Conservation (phyloP, 2,113 vertebrate species). For the Corapipo altera region DNA sequence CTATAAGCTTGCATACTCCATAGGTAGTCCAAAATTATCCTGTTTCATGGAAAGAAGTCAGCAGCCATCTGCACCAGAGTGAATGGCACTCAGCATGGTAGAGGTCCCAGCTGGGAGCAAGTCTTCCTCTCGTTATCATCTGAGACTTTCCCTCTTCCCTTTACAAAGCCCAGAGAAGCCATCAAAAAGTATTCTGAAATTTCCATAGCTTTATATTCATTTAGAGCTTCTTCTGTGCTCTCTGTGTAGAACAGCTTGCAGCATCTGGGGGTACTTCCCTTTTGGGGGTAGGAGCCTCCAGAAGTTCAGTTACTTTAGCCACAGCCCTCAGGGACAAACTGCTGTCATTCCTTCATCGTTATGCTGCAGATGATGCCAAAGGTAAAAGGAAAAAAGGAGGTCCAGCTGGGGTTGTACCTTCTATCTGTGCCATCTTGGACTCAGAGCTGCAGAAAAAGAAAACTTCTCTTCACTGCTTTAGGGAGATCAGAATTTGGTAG, state of each 20-base stretch:
- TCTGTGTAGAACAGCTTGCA: neutral
- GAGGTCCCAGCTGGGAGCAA: neutral
- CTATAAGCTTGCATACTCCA: neutral
- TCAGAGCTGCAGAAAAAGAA: neutral
- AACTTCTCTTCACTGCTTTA: neutral
- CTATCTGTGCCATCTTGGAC: neutral
- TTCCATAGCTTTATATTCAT: neutral
- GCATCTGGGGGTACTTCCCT: neutral
- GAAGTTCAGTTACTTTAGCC: neutral
- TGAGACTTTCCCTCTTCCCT: neutral
- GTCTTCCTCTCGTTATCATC: neutral
- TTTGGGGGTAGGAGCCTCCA: neutral
- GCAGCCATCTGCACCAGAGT: neutral
- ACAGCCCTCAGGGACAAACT: neutral
- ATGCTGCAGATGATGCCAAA: neutral
- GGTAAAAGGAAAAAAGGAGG: neutral
- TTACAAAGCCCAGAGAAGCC: neutral
- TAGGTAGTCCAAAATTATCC: slow-evolving; percentile 1
- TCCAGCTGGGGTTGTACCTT: accelerated
- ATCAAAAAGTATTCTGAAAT: neutral
- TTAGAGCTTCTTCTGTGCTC: neutral
- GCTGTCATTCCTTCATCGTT: neutral
- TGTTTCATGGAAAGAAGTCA: neutral
- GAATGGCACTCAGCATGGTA: neutral
- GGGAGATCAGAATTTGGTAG: neutral